Base-by-base conservation (phyloP, 1,140 invertebrate genomes). In the Lepidotrigona ventralis region DNA sequence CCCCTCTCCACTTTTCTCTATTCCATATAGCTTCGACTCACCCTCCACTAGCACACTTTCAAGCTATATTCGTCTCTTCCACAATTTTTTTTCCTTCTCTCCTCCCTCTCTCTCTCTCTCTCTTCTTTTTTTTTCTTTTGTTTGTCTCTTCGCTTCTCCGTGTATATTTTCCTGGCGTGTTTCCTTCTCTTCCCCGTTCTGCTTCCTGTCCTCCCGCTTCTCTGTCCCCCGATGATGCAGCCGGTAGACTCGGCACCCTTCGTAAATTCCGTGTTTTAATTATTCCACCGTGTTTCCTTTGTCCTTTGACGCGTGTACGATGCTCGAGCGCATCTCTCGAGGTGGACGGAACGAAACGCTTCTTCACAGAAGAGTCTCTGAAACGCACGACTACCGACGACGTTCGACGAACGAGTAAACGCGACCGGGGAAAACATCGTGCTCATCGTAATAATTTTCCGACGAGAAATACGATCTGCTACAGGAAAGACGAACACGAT, bases 261-360 rank as follows among this genome's bases (percentile, higher is more conserved):
- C 87, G 85, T 87, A 84, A 90, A 91, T 88, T 89, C 88, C 85
- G 58, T 85, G 84, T 92, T 94, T 94, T 92, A 92, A 92, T 92
- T 92, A 91, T 91, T 91, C 78, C 84, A 33, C 84, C 88, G 83
- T 80, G 86, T 26, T 51, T 70, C 54, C 71, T 73, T 88, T 79
- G 83, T 54, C 29, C 83, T 85, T 78, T 81, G 71, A 56, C 33
- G 56, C 53, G 51, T 54, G 17, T 39, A 60, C 72, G 21, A 33
- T 74, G 14, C 72, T 63, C 46, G 60, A 66, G 21, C 58, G 2
- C 5, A 51, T 58, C 68, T 71, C n/a, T 39, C 39, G 79, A 77
- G 72, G n/a, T 70, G 66, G 53, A 64, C 54, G 64, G 26, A 64
- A 53, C 39, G 70, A 39, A 51, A 6, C 54, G 21, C 19, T 53